These are phyloP conservation scores for Tineola bisselliella DNA, from an alignment of 2,888 invertebrate genomes.

Conservation along the genomic window DNA sequence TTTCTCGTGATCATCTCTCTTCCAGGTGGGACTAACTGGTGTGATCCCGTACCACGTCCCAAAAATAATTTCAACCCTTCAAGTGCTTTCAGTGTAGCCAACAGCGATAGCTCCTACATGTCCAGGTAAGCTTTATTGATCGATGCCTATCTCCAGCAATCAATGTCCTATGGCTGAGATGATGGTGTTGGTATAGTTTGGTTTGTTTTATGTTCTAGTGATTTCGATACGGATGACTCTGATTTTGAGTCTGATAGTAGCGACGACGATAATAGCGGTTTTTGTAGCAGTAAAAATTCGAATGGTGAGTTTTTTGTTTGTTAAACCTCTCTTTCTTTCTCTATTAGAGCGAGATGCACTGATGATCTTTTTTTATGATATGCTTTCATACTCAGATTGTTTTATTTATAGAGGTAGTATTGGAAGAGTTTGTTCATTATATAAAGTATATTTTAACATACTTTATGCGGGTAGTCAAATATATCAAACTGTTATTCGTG, in stretches of 20 bases:
- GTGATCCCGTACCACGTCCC: constrained; percentile 41
- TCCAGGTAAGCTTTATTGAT: constrained; percentile 46
- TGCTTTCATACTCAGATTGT: no score
- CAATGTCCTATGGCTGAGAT: no score
- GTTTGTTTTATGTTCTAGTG: constrained; percentile 32
- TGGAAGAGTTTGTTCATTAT: no score
- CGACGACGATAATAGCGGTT: constrained; percentile 46
- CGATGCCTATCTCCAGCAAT: no score
- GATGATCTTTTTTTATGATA: neutral
- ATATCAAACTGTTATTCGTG: no score
- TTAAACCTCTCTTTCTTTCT: no score
- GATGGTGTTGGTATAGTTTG: neutral
- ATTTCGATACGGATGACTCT: constrained; percentile 64
- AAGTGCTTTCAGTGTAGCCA: constrained; percentile 46
- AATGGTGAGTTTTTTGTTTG: constrained; percentile 17
- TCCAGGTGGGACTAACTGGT: constrained; percentile 58
- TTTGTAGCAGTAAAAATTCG: constrained; percentile 32
- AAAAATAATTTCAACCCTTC: constrained; percentile 31
- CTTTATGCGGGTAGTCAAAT: no score
- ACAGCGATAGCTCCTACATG: constrained; percentile 56
- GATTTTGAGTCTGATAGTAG: constrained; percentile 53
- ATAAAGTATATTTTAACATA: no score
- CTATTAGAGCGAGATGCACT: no score
- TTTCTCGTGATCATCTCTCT: no score
- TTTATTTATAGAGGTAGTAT: no score